A percentile compares a stretch with the other conserved stretches of the same genome.
Conservation (phyloP, 2,113 vertebrate genomes). For the Egretta garzetta region DNA sequence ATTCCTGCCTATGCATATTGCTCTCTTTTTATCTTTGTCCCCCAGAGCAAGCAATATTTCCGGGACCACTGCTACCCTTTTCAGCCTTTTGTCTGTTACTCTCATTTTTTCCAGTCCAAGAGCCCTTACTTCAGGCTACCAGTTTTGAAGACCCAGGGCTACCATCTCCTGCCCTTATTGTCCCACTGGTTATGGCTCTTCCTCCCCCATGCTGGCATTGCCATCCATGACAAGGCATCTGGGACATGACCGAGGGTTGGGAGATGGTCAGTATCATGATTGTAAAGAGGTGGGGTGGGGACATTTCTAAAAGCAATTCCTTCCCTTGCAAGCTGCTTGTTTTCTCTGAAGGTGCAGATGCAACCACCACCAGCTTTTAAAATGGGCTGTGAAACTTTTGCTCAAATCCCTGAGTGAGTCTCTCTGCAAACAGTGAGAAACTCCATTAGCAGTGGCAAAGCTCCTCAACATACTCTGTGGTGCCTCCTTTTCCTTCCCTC, state of each 20-base stretch:
- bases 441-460: background rate
- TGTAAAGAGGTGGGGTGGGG: background rate
- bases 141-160: background rate
- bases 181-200: background rate
- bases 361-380: background rate
- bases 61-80: background rate
- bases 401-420: background rate
- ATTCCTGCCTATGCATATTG: background rate
- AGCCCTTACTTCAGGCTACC: background rate
- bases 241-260: background rate
- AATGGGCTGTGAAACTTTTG: rapidly evolving
- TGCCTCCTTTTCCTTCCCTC: background rate
- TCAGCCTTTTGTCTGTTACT: background rate
- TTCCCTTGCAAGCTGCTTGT: background rate
- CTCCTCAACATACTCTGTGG: background rate
- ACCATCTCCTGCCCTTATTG: background rate
- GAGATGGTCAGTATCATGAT: background rate
- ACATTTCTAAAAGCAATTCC: background rate
- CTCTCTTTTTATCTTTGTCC: background rate
- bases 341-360: background rate
- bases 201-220: background rate
- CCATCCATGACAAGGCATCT: background rate
- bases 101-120: background rate
- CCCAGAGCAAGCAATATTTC: background rate
- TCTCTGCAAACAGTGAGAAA: background rate